Conservation (phyloP, 1,140 invertebrate genomes). For the Ectropis grisescens region DNA sequence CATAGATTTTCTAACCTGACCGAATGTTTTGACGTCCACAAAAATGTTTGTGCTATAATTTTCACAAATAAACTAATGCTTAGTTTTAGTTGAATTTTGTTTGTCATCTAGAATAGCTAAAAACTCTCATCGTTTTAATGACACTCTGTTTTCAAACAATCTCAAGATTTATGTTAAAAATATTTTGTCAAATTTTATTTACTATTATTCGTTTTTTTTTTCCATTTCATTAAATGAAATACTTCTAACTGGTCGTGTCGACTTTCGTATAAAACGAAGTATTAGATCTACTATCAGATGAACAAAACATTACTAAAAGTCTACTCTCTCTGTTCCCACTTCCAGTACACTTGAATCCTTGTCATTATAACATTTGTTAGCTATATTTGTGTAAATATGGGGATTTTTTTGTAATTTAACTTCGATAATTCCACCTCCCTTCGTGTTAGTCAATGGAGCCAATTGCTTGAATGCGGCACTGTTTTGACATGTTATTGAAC, state of each 20-base stretch:
- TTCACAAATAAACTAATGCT: background rate
- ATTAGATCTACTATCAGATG: too few species aligned
- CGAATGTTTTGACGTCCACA: constrained; percentile 15
- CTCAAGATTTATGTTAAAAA: too few species aligned
- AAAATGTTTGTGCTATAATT: constrained; percentile 6
- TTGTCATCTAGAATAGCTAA: background rate
- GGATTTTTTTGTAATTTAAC: constrained; percentile 38
- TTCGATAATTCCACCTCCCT: constrained; percentile 29
- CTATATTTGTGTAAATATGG: constrained; percentile 16
- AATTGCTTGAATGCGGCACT: constrained; percentile 30
- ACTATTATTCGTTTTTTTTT: too few species aligned
- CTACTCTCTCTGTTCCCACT: constrained; percentile 1
- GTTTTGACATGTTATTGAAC: constrained; percentile 36
- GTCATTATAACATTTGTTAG: constrained; percentile 10
- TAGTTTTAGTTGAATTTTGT: background rate
- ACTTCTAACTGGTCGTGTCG: too few species aligned
- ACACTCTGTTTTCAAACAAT: too few species aligned
- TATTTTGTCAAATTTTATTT: too few species aligned
- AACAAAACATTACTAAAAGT: too few species aligned
- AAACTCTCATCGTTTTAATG: too few species aligned
- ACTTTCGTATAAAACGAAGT: too few species aligned
- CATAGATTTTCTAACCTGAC: background rate
- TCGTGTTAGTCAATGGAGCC: constrained; percentile 25
- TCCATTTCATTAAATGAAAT: too few species aligned
- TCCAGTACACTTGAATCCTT: constrained; percentile 5